These are phyloP conservation scores for Pygocentrus nattereri DNA, from an alignment of 2,797 vertebrate species.

Conservation along the genomic window DNA sequence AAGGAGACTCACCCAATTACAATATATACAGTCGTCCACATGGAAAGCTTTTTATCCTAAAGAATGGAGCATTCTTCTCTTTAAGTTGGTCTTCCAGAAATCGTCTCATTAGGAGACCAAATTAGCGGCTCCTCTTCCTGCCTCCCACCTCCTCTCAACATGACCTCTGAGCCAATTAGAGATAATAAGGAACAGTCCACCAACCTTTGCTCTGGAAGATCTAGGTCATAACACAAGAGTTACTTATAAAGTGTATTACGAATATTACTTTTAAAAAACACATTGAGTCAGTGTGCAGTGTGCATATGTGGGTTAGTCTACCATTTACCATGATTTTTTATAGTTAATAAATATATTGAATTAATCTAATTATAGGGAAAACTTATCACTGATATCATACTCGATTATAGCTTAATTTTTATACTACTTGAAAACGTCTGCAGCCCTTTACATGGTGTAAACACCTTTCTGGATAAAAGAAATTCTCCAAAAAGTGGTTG, in stretches of 20 bases:
- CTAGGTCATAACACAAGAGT: background rate
- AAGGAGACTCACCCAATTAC: background rate
- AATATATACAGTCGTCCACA: background rate
- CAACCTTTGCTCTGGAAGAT: background rate
- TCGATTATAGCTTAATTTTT: too few relatives aligned
- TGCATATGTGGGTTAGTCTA: background rate
- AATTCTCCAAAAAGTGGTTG: too few relatives aligned
- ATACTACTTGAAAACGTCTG: too few relatives aligned
- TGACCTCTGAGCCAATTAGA: slow-evolving; percentile 30
- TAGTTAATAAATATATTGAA: too few relatives aligned
- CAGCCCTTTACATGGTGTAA: too few relatives aligned
- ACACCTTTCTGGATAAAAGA: too few relatives aligned
- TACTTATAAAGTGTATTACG: background rate
- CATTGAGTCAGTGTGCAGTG: background rate
- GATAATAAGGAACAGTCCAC: slow-evolving; percentile 6
- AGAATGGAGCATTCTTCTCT: background rate
- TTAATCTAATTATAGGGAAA: too few relatives aligned
- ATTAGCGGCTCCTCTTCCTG: background rate
- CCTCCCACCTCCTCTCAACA: background rate
- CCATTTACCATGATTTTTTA: too few relatives aligned
- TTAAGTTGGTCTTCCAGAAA: background rate
- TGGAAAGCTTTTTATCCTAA: background rate
- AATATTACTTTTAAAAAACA: background rate
- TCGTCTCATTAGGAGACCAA: background rate
- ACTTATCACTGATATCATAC: too few relatives aligned